Base-by-base conservation (phyloP, 2,113 vertebrate species). In the Oncorhynchus nerka region DNA sequence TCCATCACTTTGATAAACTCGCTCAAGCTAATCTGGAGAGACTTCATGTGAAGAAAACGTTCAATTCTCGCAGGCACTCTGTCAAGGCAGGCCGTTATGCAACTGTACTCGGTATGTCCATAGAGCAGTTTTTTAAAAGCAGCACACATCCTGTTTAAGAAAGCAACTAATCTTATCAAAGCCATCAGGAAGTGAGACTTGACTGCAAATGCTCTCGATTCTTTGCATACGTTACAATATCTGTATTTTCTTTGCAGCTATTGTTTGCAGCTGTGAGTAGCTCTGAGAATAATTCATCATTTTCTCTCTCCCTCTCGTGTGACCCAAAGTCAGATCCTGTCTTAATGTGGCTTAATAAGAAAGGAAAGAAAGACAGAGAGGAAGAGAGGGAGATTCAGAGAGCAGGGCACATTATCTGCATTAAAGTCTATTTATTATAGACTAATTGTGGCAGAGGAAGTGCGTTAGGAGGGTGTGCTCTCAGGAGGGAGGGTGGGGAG, bases 91-190 rank as follows among this genome's bases (percentile, higher is more conserved):
- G 59, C 70, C 12, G 79, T 91, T 86, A 87, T 81, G 90, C 87
- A 92, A 91, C 83, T 77, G 30, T 74, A 73, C 76, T 81, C 71
- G 65, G 68, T 77, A 77, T 73, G 84, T 79, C 84, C 75, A 77
- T 75, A 76, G 75, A 77, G 75, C 78, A 65, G 75, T 79, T 71
- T 84, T 83, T 85, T 84, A 89, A 85, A 90, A 85, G 88, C 80
- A 83, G 82, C 82, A 73, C 81, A 82, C 88, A 91, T 94, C 93
- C 93, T 93, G 92, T 93, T 92, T 93, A 91, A 93, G 87, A 91
- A 91, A 92, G 81, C 89, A 84, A 91, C 91, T 89, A 86, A 91
- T 91, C 92, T 93, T 91, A 93, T 94, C 90, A 85, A 84, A 92
- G 85, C 88, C 87, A 93, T 93, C 92, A 92, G 92, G 91, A 93